Evolutionary conservation across 30 jellyfish, hydroid and myxozoan genomes (phyloP), one percentile per base, ranked within the genome.

Genomic region (Aurelia sp.): DNA sequence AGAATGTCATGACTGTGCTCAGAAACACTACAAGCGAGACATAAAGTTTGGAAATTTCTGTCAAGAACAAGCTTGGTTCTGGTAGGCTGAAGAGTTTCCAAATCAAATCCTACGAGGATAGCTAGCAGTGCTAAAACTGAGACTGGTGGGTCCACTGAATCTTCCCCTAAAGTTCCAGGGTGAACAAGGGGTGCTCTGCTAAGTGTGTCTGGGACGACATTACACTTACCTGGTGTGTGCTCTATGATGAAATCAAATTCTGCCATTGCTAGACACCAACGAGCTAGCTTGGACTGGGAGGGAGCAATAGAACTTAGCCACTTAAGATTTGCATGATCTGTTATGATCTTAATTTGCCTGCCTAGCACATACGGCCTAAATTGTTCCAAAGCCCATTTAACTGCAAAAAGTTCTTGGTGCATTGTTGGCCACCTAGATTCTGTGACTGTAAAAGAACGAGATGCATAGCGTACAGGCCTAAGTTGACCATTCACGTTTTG

Each of bases 211-310:
- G 91, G 91, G 20, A 81, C 61, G 13, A 68, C 72, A 74, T 66
- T 81, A 38, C 19, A 74, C 52, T 81, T 81, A 8, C 91, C 91
- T 47, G 91, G 84, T 35, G 84, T 84, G 63, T 81, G 91, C 65
- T 81, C 91, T 17, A 65, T 81, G 84, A 1, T 9, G 31, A 79
- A 79, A 47, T 79, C 90, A 63, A 79, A 79, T 60, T 79, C 90
- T 8, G 90, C 81, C 12, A 79, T 20, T 8, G 81, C 61, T 22
- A 79, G 44, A 50, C 90, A 79, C 81, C 79, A 79, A 4, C 90
- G 7, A 17, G 90, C 80, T 2, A 79, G 67, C 61, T 79, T 79
- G 38, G 90, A 79, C 35, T 79, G 61, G 0, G 61, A 81, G 13
- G 90, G 90, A 6, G 90, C 90, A 5, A 79, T 63, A 5, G 78